A percentile compares a stretch with the other conserved stretches of the same genome.
Conservation (phyloP, 2,113 vertebrate species). For the Strix uralensis region DNA sequence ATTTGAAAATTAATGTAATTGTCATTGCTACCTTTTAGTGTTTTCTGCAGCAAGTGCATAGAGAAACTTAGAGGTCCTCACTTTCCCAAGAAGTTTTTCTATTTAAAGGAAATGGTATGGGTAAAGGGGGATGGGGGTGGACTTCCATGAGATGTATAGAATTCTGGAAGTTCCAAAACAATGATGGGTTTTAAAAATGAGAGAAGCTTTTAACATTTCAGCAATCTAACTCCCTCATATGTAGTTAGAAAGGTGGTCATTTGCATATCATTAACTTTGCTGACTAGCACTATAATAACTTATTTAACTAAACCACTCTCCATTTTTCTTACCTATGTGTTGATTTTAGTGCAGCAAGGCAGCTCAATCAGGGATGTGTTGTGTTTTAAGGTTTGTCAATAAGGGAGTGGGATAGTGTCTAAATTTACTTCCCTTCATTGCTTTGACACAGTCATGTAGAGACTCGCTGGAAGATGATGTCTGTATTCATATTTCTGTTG, state of each 20-base stretch:
- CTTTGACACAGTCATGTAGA: neutral
- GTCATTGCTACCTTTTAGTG: neutral
- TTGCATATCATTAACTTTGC: neutral
- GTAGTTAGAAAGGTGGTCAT: neutral
- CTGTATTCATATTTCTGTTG: neutral
- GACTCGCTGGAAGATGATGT: neutral
- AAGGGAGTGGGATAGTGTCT: neutral
- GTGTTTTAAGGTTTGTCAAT: neutral
- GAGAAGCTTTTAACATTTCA: neutral
- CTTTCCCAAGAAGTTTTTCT: neutral
- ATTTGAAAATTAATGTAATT: neutral
- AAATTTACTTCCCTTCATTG: neutral
- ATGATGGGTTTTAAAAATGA: neutral
- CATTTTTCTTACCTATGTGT: neutral
- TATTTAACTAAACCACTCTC: neutral
- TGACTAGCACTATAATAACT: neutral
- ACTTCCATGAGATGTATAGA: neutral
- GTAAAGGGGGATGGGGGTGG: rapidly evolving
- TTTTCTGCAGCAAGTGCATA: neutral
- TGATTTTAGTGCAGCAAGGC: neutral
- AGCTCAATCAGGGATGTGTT: neutral
- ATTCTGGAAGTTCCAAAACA: neutral
- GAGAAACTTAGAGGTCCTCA: neutral
- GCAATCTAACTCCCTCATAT: neutral
- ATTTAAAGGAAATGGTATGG: neutral